Percentiles rank a stretch among this genome's conserved stretches.
phyloP scores from a whole-genome alignment of 1,140 invertebrate genomes.

The Nasonia longicornis region DNA sequence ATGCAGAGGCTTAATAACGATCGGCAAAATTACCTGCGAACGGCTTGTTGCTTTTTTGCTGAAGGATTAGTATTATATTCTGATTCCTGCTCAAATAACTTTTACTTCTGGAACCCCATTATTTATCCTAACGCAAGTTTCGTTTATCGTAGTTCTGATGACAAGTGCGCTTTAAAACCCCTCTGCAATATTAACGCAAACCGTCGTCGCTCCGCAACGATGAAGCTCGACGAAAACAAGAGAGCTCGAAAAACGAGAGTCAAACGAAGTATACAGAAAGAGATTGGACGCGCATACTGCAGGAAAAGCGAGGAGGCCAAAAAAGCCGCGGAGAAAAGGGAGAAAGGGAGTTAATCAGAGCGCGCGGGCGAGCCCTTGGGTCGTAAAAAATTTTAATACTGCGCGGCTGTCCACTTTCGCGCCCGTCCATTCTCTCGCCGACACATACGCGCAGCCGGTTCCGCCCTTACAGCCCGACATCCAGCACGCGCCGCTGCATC shows the following conservation, averaged over 20 bases:
- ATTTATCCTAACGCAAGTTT: no score
- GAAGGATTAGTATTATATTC: not conserved
- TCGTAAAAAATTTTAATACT: slow-evolving; percentile 49
- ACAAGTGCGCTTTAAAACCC: no score
- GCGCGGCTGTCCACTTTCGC: slow-evolving; percentile 12
- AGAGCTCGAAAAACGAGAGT: not conserved
- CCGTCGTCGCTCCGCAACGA: slow-evolving; percentile 7
- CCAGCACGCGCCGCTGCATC: slow-evolving; percentile 34
- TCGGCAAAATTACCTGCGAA: slow-evolving; percentile 5
- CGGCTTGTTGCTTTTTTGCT: not conserved
- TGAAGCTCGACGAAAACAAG: slow-evolving; percentile 10
- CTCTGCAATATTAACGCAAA: slow-evolving; percentile 9
- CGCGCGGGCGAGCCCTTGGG: slow-evolving; percentile 20
- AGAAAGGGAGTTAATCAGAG: slow-evolving; percentile 45
- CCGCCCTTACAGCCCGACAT: slow-evolving; percentile 34
- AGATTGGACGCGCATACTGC: slow-evolving; percentile 2
- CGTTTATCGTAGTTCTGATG: no score
- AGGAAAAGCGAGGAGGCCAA: not conserved
- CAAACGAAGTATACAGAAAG: not conserved
- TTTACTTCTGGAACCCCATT: not conserved
- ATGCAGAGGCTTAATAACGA: not conserved
- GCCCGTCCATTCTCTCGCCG: slow-evolving; percentile 32
- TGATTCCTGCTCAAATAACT: not conserved
- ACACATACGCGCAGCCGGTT: slow-evolving; percentile 26
- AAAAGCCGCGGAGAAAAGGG: not conserved